Conservation (phyloP, 2,888 invertebrate species). For the Acrobasis suavella region DNA sequence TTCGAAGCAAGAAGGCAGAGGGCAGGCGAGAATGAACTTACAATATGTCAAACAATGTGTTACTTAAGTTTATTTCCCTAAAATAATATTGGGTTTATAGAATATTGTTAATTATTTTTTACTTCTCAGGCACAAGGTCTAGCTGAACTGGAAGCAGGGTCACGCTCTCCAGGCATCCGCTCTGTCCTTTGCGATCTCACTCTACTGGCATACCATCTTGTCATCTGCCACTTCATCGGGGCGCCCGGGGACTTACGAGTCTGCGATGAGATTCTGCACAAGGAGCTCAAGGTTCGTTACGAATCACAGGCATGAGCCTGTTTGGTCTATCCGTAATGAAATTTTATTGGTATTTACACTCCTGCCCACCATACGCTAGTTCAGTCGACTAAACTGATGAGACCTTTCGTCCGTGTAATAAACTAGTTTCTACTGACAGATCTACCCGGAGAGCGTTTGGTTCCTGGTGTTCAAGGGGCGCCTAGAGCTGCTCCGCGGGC, state of each 20-base stretch:
- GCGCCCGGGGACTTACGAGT: conserved; percentile 89
- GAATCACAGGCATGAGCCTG: neutral
- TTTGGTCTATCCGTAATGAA: too few relatives aligned
- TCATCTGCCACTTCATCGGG: conserved; percentile 92
- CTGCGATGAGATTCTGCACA: conserved; percentile 85
- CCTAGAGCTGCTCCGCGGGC: conserved; percentile 90
- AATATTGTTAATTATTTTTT: neutral
- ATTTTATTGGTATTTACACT: too few relatives aligned
- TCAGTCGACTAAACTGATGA: too few relatives aligned
- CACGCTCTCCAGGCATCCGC: conserved; percentile 87
- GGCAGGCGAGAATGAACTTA: too few relatives aligned
- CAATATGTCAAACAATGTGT: too few relatives aligned
- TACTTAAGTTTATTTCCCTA: too few relatives aligned
- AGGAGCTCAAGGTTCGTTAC: conserved; percentile 85
- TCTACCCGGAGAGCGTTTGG: conserved; percentile 93
- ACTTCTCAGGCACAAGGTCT: conserved; percentile 87
- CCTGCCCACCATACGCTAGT: too few relatives aligned
- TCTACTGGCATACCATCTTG: conserved; percentile 92
- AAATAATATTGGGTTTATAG: too few relatives aligned
- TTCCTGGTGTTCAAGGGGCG: conserved; percentile 96
- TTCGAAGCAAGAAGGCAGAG: too few relatives aligned
- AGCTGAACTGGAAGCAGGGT: conserved; percentile 87
- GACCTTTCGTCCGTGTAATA: too few relatives aligned
- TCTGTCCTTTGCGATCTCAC: conserved; percentile 94
- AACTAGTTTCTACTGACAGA: conserved; percentile 53